Base-by-base conservation (phyloP, 1,140 invertebrate species). In the Cryptotermes secundus region DNA sequence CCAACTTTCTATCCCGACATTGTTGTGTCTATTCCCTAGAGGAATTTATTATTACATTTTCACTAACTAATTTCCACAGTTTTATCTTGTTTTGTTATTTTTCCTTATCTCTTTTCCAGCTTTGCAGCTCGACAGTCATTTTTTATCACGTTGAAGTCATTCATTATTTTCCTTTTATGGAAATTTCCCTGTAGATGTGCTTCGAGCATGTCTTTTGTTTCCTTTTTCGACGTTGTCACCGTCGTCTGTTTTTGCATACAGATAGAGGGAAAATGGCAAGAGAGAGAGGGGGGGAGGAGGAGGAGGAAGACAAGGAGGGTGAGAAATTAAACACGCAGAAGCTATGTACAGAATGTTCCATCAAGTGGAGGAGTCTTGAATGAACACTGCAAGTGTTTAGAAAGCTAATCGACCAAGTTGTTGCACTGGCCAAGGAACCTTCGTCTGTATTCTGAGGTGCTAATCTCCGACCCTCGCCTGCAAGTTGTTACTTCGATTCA, bases 141-240 rank as follows among this genome's bases (percentile, higher is more conserved):
- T 72, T 72, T 72, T 31, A 72, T 31, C 3, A 72, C 14, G 59
- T 72, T n/a, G 59, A 72, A 72, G 59, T 72, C 59, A 10, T 72
- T 72, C 59, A 72, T 72, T 72, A 72, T 72, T 72, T 72, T 31
- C 59, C 59, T 72, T 72, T 72, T 72, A 72, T 72, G 59, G 59
- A 72, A 72, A 72, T 72, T 72, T 72, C 59, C n/a, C 59, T 72
- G 59, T 72, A 72, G 59, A 72, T 72, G 26, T 31, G 59, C 59
- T 72, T 72, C 59, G 7, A 72, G 59, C 59, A 26, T 72, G 59
- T 72, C 59, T 72, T 72, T 72, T 72, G 59, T 72, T 31, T 72
- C 59, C 59, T 72, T 72, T 72, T 72, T 72, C 59, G 59, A 72
- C 59, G 59, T 31, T 72, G 59, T 72, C 59, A 72, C 59, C 26